These are phyloP conservation scores for Acheta domesticus DNA, from an alignment of 2,888 invertebrate genomes.

Conservation along the genomic window DNA sequence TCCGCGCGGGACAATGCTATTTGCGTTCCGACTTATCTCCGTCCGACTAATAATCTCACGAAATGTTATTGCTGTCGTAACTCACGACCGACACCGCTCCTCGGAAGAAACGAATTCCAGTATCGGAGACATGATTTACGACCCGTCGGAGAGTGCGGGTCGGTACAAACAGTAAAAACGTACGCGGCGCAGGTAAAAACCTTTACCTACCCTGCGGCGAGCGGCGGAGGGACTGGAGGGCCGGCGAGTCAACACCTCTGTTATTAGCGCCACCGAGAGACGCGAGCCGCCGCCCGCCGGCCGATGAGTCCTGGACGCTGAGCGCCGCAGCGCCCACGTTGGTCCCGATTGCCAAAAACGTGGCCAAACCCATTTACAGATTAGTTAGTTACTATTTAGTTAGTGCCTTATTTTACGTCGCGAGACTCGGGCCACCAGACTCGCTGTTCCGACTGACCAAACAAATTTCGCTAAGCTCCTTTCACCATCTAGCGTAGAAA, in stretches of 20 bases:
- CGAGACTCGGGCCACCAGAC: no score
- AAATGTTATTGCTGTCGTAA: constrained; percentile 6
- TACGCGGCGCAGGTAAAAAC: neutral
- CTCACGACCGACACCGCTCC: neutral
- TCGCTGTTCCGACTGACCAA: no score
- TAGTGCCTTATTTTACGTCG: no score
- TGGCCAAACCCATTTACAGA: no score
- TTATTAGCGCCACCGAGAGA: neutral
- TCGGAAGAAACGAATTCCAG: neutral
- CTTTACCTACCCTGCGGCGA: constrained; percentile 1
- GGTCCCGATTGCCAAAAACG: no score
- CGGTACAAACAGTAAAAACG: constrained; percentile 1
- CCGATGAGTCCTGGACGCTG: no score
- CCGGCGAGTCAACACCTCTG: constrained; percentile 9
- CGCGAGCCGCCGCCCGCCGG: no score
- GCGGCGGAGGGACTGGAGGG: neutral
- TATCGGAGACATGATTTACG: constrained; percentile 5
- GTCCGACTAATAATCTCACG: neutral
- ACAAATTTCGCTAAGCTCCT: no score
- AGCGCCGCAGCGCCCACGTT: no score
- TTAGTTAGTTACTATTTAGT: no score
- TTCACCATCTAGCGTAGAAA: no score
- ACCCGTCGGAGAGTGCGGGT: neutral
- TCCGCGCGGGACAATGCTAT: neutral
- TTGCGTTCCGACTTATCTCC: constrained; percentile 5